phyloP scores from a whole-genome alignment of 2,797 vertebrate genomes.

The Gymnodraco acuticeps region DNA sequence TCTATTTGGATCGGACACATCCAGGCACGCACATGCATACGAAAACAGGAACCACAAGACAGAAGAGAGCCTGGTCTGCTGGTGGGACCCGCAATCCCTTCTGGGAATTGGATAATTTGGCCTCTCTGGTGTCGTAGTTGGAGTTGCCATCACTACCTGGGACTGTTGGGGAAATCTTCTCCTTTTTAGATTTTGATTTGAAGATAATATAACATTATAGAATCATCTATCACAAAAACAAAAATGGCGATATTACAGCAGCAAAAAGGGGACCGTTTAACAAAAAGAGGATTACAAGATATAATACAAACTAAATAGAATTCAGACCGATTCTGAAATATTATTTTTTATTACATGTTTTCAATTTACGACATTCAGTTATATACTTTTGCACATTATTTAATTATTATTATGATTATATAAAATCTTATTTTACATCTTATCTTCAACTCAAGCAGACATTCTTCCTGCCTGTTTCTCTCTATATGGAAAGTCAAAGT shows the following conservation, averaged over 20 bases:
- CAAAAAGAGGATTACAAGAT: neutral
- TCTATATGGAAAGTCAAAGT: neutral
- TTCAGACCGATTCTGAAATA: no score
- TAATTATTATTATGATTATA: neutral
- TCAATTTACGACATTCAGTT: neutral
- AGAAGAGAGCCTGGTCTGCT: constrained; percentile 39
- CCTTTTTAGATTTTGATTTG: no score
- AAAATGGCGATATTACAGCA: no score
- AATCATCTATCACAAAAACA: no score
- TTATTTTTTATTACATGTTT: no score
- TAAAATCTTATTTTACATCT: neutral
- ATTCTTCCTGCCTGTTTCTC: neutral
- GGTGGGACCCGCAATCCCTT: constrained; percentile 33
- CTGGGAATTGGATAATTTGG: constrained; percentile 16
- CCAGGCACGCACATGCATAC: constrained; percentile 72
- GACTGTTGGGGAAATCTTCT: neutral
- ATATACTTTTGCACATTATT: neutral
- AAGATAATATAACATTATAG: no score
- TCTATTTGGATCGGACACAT: constrained; percentile 89
- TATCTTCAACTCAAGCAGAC: neutral
- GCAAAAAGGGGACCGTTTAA: no score
- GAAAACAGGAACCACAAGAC: constrained; percentile 49
- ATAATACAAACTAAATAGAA: neutral
- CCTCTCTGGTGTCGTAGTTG: constrained; percentile 15
- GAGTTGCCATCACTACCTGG: neutral